These are phyloP conservation scores for Euzophera pinguis DNA, from an alignment of 2,888 invertebrate genomes.

Conservation along the genomic window DNA sequence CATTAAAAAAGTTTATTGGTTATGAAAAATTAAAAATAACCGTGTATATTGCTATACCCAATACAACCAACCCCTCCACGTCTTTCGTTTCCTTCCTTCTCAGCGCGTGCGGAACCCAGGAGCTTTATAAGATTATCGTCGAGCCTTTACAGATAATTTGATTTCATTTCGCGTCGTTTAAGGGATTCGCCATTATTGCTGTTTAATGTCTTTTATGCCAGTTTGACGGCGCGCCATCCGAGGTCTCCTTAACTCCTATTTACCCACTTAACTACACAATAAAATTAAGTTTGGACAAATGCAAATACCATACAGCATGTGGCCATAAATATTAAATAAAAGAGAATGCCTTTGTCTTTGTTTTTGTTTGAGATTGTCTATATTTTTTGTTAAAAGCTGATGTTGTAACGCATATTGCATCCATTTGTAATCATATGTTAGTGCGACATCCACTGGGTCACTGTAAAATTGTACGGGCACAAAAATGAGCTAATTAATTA, in stretches of 20 bases:
- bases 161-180: slow-evolving; percentile 12
- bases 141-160: slow-evolving; percentile 11
- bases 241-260: neutral
- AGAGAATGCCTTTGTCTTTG: too few species aligned
- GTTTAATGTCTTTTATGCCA: slow-evolving; percentile 9
- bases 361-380: too few species aligned
- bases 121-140: slow-evolving; percentile 9
- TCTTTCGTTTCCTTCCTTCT: neutral
- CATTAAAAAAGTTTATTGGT: too few species aligned
- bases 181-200: slow-evolving; percentile 10
- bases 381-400: neutral
- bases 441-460: too few species aligned
- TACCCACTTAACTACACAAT: slow-evolving; percentile 1
- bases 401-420: neutral
- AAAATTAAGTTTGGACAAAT: neutral
- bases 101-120: neutral
- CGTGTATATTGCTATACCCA: too few species aligned
- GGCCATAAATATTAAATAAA: too few species aligned
- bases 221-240: neutral
- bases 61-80: neutral
- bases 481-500: too few species aligned
- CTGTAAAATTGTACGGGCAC: too few species aligned
- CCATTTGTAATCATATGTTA: neutral
- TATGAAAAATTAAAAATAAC: too few species aligned
- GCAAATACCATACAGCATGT: neutral